Base-by-base conservation (phyloP, 2,113 vertebrate genomes). In the Zeus faber region DNA sequence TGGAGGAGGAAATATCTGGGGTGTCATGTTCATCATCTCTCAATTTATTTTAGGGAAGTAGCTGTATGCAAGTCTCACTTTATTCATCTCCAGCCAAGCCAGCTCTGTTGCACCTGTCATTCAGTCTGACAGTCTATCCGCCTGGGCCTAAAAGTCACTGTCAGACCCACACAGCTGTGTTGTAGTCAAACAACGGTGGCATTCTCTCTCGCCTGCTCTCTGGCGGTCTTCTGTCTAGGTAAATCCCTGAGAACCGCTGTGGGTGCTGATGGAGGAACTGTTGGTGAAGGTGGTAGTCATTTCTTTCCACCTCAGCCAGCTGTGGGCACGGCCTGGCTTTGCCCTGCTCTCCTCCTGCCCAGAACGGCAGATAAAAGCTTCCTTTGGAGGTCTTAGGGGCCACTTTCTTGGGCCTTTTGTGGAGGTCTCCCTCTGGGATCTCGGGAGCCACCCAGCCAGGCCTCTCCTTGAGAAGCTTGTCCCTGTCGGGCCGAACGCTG, bases 91-190 rank as follows among this genome's bases (percentile, higher is more conserved):
- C 48, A 47, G 59, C 61, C 27, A 50, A 56, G 61, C 62, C 57
- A 45, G 60, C 48, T 47, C 51, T 46, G 49, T 45, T 48, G 57
- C 85, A 85, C 65, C 79, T 79, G 82, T 55, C 67, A 47, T 54
- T 59, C 65, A 54, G 33, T 63, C 58, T 74, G 74, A 75, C 70
- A 56, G 57, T 55, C 52, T 51, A 45, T 64, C 49, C 56, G 49
- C 62, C 25, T 1, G 4, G 5, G 48, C 7, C 18, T 20, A 44
- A 65, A 61, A 56, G 54, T 57, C 35, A 0, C 61, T 62, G 49
- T 94, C 90, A 98, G 62, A 98, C 96, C 96, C 96, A 98, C 18
- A 98, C 95, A 21, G 92, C 96, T 37, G 94, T 96, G 74, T 94
- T 94, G 76, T 96, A 91, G 74, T 98, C 96, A 87, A 98, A 97